Evolutionary conservation across 1,140 invertebrate species (phyloP).

Genomic region (Pogonomyrmex barbatus): DNA sequence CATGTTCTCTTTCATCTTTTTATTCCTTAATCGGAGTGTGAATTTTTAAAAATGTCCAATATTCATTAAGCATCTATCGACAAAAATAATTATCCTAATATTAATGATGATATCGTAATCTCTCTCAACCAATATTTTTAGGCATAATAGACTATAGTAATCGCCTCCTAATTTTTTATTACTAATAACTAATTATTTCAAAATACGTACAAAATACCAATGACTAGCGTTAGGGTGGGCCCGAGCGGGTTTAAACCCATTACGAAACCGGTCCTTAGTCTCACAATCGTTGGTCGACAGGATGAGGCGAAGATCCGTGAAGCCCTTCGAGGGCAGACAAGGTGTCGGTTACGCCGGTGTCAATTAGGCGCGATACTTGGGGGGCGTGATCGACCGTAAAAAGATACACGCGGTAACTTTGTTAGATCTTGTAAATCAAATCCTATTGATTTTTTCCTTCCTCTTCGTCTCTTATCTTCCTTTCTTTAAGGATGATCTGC

Average conservation of each 20-base stretch:
- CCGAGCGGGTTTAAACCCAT: conserved; percentile 66
- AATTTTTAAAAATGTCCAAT: background rate
- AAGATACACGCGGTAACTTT: conserved; percentile 72
- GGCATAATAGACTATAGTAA: background rate
- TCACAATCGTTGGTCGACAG: conserved; percentile 59
- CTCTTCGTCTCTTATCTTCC: background rate
- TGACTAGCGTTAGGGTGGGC: conserved; percentile 54
- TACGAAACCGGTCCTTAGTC: conserved; percentile 75
- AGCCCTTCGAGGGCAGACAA: conserved; percentile 64
- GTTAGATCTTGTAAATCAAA: conserved; percentile 75
- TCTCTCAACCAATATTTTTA: background rate
- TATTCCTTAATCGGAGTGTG: background rate
- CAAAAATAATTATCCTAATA: background rate
- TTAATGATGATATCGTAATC: background rate
- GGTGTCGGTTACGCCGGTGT: conserved; percentile 73
- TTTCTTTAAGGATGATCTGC: background rate
- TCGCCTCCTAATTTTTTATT: background rate
- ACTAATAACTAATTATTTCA: background rate
- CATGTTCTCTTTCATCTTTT: background rate
- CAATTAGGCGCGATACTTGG: conserved; percentile 68
- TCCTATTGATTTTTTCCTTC: conserved; percentile 69
- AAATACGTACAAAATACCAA: conserved; percentile 21
- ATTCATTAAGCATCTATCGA: background rate
- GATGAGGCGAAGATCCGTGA: conserved; percentile 65
- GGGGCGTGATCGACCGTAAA: conserved; percentile 74